Base-by-base conservation (phyloP, 2,797 vertebrate genomes). In the Muscicapa striata region DNA sequence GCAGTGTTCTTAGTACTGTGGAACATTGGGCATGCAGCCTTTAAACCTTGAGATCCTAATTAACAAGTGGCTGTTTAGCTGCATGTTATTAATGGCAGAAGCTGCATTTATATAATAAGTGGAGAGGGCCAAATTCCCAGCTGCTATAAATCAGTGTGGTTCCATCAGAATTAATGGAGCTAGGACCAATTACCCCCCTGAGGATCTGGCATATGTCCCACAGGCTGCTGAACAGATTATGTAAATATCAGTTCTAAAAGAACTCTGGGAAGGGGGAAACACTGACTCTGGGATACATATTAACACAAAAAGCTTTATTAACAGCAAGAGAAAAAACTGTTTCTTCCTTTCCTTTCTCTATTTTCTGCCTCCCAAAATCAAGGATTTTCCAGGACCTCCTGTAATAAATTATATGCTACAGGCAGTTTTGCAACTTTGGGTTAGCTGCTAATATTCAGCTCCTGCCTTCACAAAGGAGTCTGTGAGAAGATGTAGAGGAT, bases 81-180 rank as follows among this genome's bases (percentile, higher is more conserved):
- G 10, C 34, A 19, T 89, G 69, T 93, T 88, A 78, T 83, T 91
- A 85, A 83, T 88, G 38, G 73, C 87, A 91, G 62, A 87, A 94
- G 38, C 73, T 90, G 23, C 61, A 82, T 94, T 92, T 93, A 67
- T 75, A 11, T 91, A 89, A 77, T 64, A 89, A 85, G 51, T 21
- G 6, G 59, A 81, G 40, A 66, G 27, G n/a, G n/a, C 46, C 89
- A 94, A 81, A 94, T 91, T 85, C 75, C 64, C 76, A 94, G 72
- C 91, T 95, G 89, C 84, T 82, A 45, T 92, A 95, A 92, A 87
- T 96, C 78, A 89, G 36, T 4, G 2, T 0, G 0, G 17, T 85
- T 93, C 69, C 49, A 88, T 61, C 58, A 91, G 54, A 89, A 84
- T 92, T 89, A 87, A 64, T 8, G 9, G 57, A 78, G 14, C 72